Base-by-base conservation (phyloP, 2,797 vertebrate genomes). In the Botia kubotai region DNA sequence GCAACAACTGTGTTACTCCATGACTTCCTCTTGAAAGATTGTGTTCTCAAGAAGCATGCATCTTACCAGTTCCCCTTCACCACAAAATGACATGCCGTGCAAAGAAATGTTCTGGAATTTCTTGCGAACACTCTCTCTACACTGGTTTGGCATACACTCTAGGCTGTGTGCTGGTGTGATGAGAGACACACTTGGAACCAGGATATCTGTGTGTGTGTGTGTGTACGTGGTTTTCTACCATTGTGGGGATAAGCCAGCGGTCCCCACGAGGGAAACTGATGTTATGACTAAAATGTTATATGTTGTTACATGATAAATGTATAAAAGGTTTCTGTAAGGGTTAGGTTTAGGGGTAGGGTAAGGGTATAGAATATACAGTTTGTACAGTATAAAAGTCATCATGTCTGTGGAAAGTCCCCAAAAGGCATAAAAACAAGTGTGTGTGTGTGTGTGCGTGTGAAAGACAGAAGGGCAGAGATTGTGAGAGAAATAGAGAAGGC, bases 21-120 rank as follows among this genome's bases (percentile, higher is more conserved):
- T 83, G n/a, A 84, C 74, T 81, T 86, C 84, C 81, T 83, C 21
- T 33, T 72, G 85, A 83, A 86, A 87, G 86, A 84, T 72, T 83
- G 36, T 87, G 81, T 88, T 89, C 84, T 82, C 10, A 12, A 19
- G 60, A 29, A 14, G 7, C 1, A 1, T 2, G 16, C 29, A 26
- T 6, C 17, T 39, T n/a, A 39, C 16, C 17, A 6, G 4, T 62
- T 63, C 29, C 17, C 33, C 39, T 77, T 11, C n/a, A 29, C 36
- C 8, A 8, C 17, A 68, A 77, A 29, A 23, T 4, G 17, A 8
- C 0, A 48, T 48, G 65, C 33, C 68, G 19, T 11, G 14, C 43
- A 19, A 2, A 17, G 7, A 23, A 36, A 12, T 39, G 50, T 55
- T 23, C n/a, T 63, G 68, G 39, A 36, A 69, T 75, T 60, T 36